phyloP scores from a whole-genome alignment of 2,797 vertebrate species.

The Catharus ustulatus region DNA sequence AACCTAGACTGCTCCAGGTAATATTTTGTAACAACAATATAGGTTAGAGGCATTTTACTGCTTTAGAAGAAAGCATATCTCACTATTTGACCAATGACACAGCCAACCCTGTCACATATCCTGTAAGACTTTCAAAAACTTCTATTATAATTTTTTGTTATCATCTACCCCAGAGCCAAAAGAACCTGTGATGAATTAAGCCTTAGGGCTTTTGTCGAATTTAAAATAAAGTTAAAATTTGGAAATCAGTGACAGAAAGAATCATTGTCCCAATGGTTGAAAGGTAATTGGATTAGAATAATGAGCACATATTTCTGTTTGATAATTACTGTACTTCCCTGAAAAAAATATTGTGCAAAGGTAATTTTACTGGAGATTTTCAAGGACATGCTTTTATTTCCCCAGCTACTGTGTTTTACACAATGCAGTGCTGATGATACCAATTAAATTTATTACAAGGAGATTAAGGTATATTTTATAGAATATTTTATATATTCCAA shows the following conservation, averaged over 20 bases:
- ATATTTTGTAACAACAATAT: background rate
- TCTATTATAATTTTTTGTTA: background rate
- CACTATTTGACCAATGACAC: background rate
- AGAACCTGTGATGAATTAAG: background rate
- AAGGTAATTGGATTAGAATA: constrained; percentile 54
- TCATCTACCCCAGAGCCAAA: background rate
- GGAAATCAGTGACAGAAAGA: constrained; percentile 27
- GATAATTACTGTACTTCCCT: constrained; percentile 24
- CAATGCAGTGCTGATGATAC: background rate
- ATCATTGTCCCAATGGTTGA: background rate
- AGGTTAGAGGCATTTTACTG: background rate
- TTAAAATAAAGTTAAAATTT: constrained; percentile 18
- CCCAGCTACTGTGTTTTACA: background rate
- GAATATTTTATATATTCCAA: background rate
- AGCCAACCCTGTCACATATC: background rate
- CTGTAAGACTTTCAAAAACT: background rate
- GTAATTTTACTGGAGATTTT: constrained; percentile 25
- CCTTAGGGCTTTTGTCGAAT: background rate
- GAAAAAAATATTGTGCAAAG: constrained; percentile 26
- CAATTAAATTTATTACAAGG: constrained; percentile 17
- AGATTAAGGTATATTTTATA: background rate
- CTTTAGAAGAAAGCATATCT: background rate
- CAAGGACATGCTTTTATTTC: constrained; percentile 39
- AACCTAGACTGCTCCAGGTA: background rate
- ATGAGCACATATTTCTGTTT: constrained; percentile 42